Evolutionary conservation across 2,113 vertebrate genomes (phyloP).

Genomic region (Rousettus leschenaultii): DNA sequence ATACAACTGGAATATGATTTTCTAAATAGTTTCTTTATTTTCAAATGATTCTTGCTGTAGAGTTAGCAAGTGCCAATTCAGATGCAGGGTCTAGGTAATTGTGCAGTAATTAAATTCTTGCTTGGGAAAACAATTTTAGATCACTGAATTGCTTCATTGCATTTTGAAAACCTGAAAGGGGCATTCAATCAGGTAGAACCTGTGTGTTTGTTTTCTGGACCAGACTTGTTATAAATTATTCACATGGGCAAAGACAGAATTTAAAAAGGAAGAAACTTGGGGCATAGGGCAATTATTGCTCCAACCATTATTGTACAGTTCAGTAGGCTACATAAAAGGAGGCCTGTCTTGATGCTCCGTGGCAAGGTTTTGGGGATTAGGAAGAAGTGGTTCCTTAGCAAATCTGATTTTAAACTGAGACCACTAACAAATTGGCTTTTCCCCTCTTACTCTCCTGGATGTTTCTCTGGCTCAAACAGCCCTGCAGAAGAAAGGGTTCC

Average conservation of each 20-base stretch:
- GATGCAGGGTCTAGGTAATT: conserved; percentile 64
- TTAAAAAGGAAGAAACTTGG: conserved; percentile 52
- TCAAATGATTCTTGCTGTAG: conserved; percentile 63
- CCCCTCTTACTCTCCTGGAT: background rate
- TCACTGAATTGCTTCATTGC: conserved; percentile 64
- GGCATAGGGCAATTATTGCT: conserved; percentile 57
- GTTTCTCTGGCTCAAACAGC: background rate
- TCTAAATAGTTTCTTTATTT: conserved; percentile 64
- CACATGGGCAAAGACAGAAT: conserved; percentile 53
- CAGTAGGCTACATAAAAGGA: conserved; percentile 49
- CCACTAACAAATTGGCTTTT: background rate
- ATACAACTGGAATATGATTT: conserved; percentile 67
- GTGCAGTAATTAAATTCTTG: conserved; percentile 76
- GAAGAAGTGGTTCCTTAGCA: conserved; percentile 8
- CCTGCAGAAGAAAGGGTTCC: conserved; percentile 8
- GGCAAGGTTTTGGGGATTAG: conserved; percentile 34
- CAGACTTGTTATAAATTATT: conserved; percentile 62
- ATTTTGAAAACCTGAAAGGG: conserved; percentile 71
- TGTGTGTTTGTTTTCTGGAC: conserved; percentile 59
- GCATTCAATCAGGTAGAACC: conserved; percentile 54
- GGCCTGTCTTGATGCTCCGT: conserved; percentile 28
- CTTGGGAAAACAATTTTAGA: conserved; percentile 66
- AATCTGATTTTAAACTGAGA: conserved; percentile 38
- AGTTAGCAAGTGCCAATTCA: conserved; percentile 72
- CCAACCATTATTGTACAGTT: conserved; percentile 24